Evolutionary conservation across 2,888 invertebrate species (phyloP), one percentile per base, ranked within the genome.

Genomic region (Epinotia bilunana): DNA sequence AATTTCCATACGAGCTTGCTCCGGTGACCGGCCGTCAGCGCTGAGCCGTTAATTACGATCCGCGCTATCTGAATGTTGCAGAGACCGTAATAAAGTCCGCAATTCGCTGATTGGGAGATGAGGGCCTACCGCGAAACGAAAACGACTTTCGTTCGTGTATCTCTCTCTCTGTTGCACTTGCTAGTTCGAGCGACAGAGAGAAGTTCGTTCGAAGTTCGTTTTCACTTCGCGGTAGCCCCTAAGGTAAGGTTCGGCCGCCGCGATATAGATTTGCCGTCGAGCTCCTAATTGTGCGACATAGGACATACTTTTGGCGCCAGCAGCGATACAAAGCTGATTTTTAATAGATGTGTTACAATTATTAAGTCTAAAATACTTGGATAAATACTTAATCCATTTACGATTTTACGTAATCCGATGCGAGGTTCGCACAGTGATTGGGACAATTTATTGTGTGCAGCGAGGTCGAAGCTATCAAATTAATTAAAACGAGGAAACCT

Each of bases 391-490:
- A 83, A 84, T 82, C 79, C 78, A 82, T 81, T 80, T 89, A 71
- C 20, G 53, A 61, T n/a, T 65, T 91, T 90, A 90, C 90, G 91
- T 90, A 91, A 91, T 85, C 77, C 88, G 80, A 91, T 87, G 86
- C 90, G 90, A 90, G 91, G 90, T 87, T 89, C 83, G 82, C 76
- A 85, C 84, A 84, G 85, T 87, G 89, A 88, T 87, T 85, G 84
- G 80, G 82, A 84, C 79, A 80, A 83, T 85, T 87, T 88, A 87
- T 87, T 87, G 83, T 84, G 77, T 81, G 79, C 75, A 33, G 43
- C 90, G 90, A 92, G 92, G 92, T 84, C 88, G 82, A 79, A 83
- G 13, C 58, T 23, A 61, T 68, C 63, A 49, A 57, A 72, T 70
- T 76, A 70, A 73, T 70, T 72, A 60, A 70, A 69, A 73, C 28